Percentiles rank a stretch among this genome's conserved stretches.
Evolutionary conservation across 2,888 invertebrate genomes (phyloP).

Genomic region (Pelosia muscerda): DNA sequence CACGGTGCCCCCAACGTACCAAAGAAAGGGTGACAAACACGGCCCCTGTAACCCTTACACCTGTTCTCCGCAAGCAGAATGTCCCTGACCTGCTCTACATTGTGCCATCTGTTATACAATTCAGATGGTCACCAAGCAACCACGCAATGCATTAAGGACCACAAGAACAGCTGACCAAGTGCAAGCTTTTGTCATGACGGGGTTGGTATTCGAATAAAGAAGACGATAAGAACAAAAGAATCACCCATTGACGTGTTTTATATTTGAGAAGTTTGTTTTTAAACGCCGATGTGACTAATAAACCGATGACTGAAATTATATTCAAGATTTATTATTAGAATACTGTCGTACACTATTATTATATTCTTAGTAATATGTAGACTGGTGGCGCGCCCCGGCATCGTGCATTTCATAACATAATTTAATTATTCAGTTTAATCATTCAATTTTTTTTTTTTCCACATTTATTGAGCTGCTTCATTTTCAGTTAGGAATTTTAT

Average conservation of each 20-base stretch:
- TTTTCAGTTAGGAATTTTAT: too few relatives aligned
- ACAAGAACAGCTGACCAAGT: neutral
- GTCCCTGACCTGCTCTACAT: too few relatives aligned
- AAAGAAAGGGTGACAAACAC: too few relatives aligned
- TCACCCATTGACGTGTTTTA: neutral
- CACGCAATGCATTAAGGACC: too few relatives aligned
- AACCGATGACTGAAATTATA: constrained; percentile 6
- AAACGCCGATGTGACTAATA: constrained; percentile 3
- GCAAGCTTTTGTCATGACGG: neutral
- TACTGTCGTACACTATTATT: neutral
- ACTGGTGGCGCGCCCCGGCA: neutral
- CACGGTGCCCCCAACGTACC: too few relatives aligned
- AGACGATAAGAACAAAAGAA: neutral
- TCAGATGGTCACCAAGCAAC: too few relatives aligned
- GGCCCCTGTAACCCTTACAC: too few relatives aligned
- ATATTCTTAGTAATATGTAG: neutral
- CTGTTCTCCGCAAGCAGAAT: too few relatives aligned
- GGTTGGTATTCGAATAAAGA: neutral
- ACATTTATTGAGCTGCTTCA: too few relatives aligned
- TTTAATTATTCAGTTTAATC: too few relatives aligned
- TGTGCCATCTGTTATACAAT: too few relatives aligned
- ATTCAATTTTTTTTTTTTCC: too few relatives aligned
- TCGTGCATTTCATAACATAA: neutral
- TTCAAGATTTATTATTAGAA: constrained; percentile 10
- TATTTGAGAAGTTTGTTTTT: neutral